Base-by-base conservation (phyloP, 2,888 invertebrate genomes). In the Macaria liturata region DNA sequence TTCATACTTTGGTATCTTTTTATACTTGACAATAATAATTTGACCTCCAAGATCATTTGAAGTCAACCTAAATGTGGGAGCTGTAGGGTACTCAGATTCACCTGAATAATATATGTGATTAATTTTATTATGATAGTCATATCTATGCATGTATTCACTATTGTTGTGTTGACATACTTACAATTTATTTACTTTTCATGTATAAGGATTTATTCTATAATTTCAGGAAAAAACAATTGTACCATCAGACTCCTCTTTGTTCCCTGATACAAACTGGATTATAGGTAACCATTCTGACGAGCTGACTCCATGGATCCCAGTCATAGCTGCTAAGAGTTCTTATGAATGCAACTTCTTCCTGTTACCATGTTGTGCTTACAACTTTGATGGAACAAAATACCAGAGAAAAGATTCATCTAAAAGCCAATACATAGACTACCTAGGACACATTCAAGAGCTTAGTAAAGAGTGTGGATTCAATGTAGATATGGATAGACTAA, bases 241-340 rank as follows among this genome's bases (percentile, higher is more conserved):
- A 58, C 97, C 97, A 49, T 95, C 95, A 7, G 93, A 95, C 63
- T 80, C 93, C 51, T 92, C 93, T 62, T 76, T 94, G 46, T 97
- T 96, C 74, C 94, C 95, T 6, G 93, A 95, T n/a, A 93, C 93
- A 34, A 96, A 98, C 76, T 98, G 98, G 98, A 88, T 99, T 51
- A 98, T 99, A 80, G 99, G 99, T 52, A 99, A 99, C 87, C 99
- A 99, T 91, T 98, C 98, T 9, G 99, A 99, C 92, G 99, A 99
- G 83, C 88, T 99, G n/a, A 99, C 99, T 6, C 98, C 99, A 0
- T 99, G 99, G 99, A 95, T 99, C 72, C 98, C 99, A 30, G 95
- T 99, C 0, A 95, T 99, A 71, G 96, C 99, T 32, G 94, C 97
- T 0, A 93, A 93, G 57, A 96, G 96, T 86, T 96, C 96, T 0